Evolutionary conservation across 2,888 invertebrate species (phyloP).

Genomic region (Pammene fasciana): DNA sequence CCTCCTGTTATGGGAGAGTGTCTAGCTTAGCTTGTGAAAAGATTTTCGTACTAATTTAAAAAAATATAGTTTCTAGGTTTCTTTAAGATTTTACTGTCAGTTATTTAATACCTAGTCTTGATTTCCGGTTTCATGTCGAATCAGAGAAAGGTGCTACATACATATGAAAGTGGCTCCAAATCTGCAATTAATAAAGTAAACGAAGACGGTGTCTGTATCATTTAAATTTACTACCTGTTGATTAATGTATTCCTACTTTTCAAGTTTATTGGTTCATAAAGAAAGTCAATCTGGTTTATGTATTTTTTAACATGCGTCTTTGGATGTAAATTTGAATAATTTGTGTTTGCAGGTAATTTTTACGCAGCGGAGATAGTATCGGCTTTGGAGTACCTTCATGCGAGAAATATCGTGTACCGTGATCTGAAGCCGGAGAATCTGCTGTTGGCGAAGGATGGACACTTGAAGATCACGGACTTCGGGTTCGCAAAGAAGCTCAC

Average conservation of each 20-base stretch:
- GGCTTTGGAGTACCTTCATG: slow-evolving; percentile 96
- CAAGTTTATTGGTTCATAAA: not conserved
- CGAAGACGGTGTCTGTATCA: slow-evolving; percentile 17
- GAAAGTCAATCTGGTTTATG: slow-evolving; percentile 17
- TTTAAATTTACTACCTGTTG: slow-evolving; percentile 35
- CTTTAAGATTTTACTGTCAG: not conserved
- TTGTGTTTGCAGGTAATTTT: slow-evolving; percentile 87
- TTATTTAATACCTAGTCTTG: slow-evolving; percentile 9
- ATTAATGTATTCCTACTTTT: slow-evolving; percentile 17
- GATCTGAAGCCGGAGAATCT: slow-evolving; percentile 98
- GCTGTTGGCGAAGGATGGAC: slow-evolving; percentile 95
- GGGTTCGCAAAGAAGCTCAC: slow-evolving; percentile 98
- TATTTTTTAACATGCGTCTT: slow-evolving; percentile 32
- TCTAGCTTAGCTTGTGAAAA: not conserved
- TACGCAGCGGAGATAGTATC: slow-evolving; percentile 97
- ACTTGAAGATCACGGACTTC: slow-evolving; percentile 98
- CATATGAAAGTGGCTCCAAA: slow-evolving; percentile 30
- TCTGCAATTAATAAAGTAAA: slow-evolving; percentile 32
- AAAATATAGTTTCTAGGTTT: not conserved
- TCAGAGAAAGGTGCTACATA: slow-evolving; percentile 37
- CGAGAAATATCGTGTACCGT: slow-evolving; percentile 92
- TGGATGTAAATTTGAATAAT: slow-evolving; percentile 38
- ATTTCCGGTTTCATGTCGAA: slow-evolving; percentile 15
- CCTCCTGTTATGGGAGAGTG: not conserved
- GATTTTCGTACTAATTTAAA: not conserved